These are phyloP conservation scores for Pelodytes ibericus DNA, from an alignment of 2,797 vertebrate genomes.

Conservation along the genomic window DNA sequence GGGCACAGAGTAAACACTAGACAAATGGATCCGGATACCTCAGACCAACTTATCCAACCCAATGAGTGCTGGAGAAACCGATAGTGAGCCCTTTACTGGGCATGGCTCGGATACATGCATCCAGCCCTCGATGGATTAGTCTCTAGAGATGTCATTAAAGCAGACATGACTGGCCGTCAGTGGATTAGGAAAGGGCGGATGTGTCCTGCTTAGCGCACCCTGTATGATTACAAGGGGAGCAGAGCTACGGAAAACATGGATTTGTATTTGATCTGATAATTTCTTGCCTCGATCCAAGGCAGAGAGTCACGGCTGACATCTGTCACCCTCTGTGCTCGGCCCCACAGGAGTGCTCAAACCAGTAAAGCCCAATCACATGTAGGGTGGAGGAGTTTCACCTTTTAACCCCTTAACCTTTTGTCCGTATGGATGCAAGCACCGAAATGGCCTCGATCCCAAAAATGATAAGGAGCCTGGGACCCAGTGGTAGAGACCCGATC, in stretches of 20 bases:
- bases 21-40: no score
- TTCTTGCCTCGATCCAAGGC: background rate
- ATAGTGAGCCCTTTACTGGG: no score
- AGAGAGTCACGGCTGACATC: background rate
- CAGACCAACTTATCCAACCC: background rate
- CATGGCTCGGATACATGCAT: no score
- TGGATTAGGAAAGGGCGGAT: conserved; percentile 34
- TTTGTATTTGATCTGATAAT: conserved; percentile 9
- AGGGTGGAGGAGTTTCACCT: no score
- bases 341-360: no score
- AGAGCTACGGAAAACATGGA: background rate
- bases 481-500: no score
- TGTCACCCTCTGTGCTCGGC: background rate
- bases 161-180: background rate
- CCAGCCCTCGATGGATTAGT: background rate
- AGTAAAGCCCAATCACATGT: no score
- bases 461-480: no score
- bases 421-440: no score
- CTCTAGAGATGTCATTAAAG: conserved; percentile 13
- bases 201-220: background rate
- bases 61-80: background rate
- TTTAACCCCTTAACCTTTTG: no score
- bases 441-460: no score
- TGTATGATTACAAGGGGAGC: conserved; percentile 17
- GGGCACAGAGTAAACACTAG: no score